phyloP scores from a whole-genome alignment of 2,113 vertebrate species.

The Campylomormyrus numenius region DNA sequence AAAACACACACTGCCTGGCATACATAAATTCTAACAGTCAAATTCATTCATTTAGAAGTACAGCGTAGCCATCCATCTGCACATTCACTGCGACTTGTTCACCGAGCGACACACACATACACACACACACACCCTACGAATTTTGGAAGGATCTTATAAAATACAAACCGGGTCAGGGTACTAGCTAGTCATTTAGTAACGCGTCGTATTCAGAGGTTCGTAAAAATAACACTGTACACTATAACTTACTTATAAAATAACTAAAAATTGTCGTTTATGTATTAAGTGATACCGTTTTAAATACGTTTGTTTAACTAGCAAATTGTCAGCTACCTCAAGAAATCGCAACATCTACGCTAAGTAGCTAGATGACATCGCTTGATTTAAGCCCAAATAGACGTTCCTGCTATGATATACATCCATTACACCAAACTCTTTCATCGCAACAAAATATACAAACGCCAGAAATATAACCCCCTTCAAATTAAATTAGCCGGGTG shows the following conservation, averaged over 20 bases:
- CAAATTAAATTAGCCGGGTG: background rate
- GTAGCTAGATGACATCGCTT: background rate
- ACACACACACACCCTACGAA: background rate
- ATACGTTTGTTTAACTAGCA: background rate
- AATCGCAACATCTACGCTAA: background rate
- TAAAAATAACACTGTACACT: background rate
- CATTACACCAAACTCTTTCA: background rate
- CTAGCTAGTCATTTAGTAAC: background rate
- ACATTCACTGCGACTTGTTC: background rate
- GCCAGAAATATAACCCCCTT: background rate
- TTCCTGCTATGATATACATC: background rate
- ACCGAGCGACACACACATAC: background rate
- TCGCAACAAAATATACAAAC: background rate
- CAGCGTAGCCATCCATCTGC: background rate
- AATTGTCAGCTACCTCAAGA: background rate
- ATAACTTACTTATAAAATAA: background rate
- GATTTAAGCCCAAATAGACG: background rate
- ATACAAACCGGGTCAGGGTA: background rate
- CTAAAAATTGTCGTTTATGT: background rate
- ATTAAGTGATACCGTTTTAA: background rate
- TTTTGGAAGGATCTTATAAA: background rate
- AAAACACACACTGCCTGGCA: background rate
- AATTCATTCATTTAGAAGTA: background rate
- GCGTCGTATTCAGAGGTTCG: background rate
- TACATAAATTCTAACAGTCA: background rate